A percentile compares a stretch with the other conserved stretches of the same genome.
Conservation (phyloP, 2,888 invertebrate genomes). For the Maniola hyperantus region DNA sequence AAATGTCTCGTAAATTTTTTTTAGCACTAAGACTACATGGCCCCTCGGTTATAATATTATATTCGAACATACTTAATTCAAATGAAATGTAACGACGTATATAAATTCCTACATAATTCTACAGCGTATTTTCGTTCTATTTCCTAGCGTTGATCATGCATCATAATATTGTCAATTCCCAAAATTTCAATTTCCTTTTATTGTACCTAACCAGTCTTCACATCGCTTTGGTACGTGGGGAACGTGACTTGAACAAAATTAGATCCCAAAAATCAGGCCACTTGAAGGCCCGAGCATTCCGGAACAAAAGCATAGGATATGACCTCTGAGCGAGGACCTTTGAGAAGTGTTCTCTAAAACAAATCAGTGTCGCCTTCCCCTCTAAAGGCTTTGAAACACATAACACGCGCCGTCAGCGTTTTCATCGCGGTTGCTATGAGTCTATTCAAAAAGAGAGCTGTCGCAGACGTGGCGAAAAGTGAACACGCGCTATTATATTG, state of each 20-base stretch:
- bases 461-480: no score
- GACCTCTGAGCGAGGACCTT: constrained; percentile 38
- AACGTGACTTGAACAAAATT: constrained; percentile 39
- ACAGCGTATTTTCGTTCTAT: background rate
- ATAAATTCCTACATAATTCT: background rate
- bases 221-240: constrained; percentile 31
- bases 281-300: constrained; percentile 40
- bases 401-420: no score
- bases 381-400: constrained; percentile 9
- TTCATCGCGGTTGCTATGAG: background rate
- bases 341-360: constrained; percentile 43
- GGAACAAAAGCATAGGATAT: constrained; percentile 44
- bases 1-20: no score
- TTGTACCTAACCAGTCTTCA: constrained; percentile 28
- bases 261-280: constrained; percentile 41
- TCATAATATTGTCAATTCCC: constrained; percentile 29
- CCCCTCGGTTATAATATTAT: no score
- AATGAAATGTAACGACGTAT: background rate
- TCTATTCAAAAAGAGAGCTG: no score
- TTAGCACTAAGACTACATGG: no score
- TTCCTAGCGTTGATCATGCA: constrained; percentile 17
- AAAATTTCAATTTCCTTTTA: constrained; percentile 35
- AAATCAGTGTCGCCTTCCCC: constrained; percentile 39
- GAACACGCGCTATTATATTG: no score
- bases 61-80: background rate